Base-by-base conservation (phyloP, 2,888 invertebrate species). In the Chromoteleia sp. region DNA sequence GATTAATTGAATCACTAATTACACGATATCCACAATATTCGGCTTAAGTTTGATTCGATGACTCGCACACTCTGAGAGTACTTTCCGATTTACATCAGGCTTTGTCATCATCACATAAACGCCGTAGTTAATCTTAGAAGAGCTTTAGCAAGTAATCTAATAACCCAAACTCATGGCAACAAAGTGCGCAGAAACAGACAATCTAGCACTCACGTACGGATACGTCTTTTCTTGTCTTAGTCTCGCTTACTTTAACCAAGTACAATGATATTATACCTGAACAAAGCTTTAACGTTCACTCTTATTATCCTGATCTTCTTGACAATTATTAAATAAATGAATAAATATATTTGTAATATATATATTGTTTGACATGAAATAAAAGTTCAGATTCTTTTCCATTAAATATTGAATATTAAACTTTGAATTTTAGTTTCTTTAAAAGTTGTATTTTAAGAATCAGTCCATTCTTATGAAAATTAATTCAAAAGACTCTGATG, bases 71-170 rank as follows among this genome's bases (percentile, higher is more conserved):
- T 2, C 0, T 0, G 33, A 29, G 14, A 41, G 17, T 12, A 21
- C 48, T 59, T 43, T 68, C 52, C 41, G 15, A 43, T 59, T 59
- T 59, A 17, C 43, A 25, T 48, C 7, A 33, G 77, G 54, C 74
- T 76, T 78, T 76, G 76, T 82, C 82, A 71, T 78, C 74, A 74
- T 82, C 82, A 71, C 73, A 82, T 79, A 65, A 81, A 81, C 78
- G 76, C 71, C 43, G 30, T 52, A 73, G 80, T 83, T 81, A 80
- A 81, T 84, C 75, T 77, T 83, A 71, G 77, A 75, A 70, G 74
- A 84, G 80, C 71, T 78, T 71, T 71, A 17, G 73, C 36, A 75
- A 81, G 68, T 84, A 78, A 84, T 84, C 83, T 84, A 84, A 84
- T 84, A 81, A 78, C 63, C 50, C 25, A 33, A 73, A 76, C 77